Conservation (phyloP, 1,140 invertebrate species). For the Tetramorium alpestre region DNA sequence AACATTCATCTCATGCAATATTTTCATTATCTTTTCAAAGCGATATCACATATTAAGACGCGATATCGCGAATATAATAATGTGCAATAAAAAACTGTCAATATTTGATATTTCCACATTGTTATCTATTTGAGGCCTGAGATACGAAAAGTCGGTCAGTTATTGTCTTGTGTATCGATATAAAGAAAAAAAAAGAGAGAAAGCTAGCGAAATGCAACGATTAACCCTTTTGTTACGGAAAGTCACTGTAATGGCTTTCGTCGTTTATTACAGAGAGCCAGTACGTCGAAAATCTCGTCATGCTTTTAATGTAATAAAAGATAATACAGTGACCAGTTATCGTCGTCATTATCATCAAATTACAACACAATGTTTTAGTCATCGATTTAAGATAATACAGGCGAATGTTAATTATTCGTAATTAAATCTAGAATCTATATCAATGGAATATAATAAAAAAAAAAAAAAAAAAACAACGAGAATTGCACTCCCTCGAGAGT, state of each 20-base stretch:
- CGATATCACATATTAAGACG: not conserved
- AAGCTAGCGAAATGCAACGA: not conserved
- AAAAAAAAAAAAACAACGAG: not conserved
- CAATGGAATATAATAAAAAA: too few species aligned
- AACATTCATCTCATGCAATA: constrained; percentile 11
- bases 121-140: not conserved
- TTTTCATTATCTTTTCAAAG: constrained; percentile 19
- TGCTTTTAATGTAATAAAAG: not conserved
- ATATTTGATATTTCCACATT: not conserved
- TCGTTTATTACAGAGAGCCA: not conserved
- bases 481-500: not conserved
- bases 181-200: not conserved
- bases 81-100: not conserved
- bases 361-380: not conserved
- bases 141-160: not conserved
- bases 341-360: not conserved
- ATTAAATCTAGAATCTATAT: not conserved
- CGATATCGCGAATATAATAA: not conserved
- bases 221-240: not conserved
- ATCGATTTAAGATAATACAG: too few species aligned
- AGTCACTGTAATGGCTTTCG: not conserved
- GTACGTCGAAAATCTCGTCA: not conserved
- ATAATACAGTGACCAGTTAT: not conserved
- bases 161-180: not conserved
- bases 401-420: not conserved